phyloP scores from a whole-genome alignment of 2,797 vertebrate genomes.

The Crocodylus rhombifer region DNA sequence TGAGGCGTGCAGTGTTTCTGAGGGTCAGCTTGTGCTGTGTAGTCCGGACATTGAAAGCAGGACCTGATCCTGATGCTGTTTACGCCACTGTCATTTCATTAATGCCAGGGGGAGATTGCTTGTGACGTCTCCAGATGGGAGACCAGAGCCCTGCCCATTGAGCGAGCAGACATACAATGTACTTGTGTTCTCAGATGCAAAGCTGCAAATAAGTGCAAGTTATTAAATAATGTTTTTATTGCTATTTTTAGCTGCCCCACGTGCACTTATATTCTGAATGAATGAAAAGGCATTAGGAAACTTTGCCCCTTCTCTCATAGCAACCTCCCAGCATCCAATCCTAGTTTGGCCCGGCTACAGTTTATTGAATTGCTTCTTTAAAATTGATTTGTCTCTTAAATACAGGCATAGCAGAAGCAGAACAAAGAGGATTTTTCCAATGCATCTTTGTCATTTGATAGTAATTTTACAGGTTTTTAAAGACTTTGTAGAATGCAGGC shows the following conservation, averaged over 20 bases:
- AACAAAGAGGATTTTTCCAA: background rate
- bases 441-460: background rate
- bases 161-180: no score
- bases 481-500: background rate
- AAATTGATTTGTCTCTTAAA: rapidly evolving
- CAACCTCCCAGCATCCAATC: background rate
- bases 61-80: no score
- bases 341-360: background rate
- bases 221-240: no score
- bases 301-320: background rate
- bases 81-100: no score
- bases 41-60: no score
- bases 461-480: background rate
- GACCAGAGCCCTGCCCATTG: background rate
- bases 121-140: background rate
- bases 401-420: background rate
- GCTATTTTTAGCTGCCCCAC: background rate
- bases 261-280: background rate
- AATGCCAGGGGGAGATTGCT: background rate
- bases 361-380: background rate
- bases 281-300: background rate
- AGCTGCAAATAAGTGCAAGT: no score
- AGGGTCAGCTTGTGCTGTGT: no score
- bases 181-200: background rate
- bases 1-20: no score